Base-by-base conservation (phyloP, 2,797 vertebrate species). In the Astyanax mexicanus region DNA sequence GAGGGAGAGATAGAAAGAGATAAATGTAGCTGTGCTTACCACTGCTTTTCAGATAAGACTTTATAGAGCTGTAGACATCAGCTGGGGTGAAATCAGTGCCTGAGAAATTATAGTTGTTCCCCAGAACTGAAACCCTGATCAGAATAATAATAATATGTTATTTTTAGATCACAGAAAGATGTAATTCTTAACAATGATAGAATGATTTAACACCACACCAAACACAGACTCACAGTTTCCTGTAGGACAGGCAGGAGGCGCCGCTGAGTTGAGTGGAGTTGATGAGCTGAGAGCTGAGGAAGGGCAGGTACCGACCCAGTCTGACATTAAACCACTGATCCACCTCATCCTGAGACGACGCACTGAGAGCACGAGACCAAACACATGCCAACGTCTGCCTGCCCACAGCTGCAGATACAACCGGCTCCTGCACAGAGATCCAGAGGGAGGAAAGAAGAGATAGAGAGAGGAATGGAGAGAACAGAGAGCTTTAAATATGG, bases 1-100 rank as follows among this genome's bases (percentile, higher is more conserved):
- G 47, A 32, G 5, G 29, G 1, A 49, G 1, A 49, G 4, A 9
- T n/a, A 47, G 4, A n/a, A 47, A 1, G 45, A 47, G 45, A 47
- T 4, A 6, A 47, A 17, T 17, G 17, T 49, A 49, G 19, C 5
- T 21, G 4, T 21, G 3, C 80, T 81, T 78, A 91, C 91, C 86
- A 25, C 2, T 57, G 13, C 25, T 69, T 25, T 6, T 51, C 15
- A 92, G 74, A 72, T 90, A 90, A 21, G 61, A 65, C 17, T 78
- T 88, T 42, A 92, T 86, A 17, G 86, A 86, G 75, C n/a, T 6
- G 69, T 91, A 91, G 2, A 92, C 78, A 68, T 90, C 83, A 7
- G 6, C 66, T 9, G 27, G 73, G 27, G 51, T 84, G 78, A 92
- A 88, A 6, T 89, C 84, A 25, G 85, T 79, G 67, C 7, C 73